Evolutionary conservation across 2,888 invertebrate species (phyloP), one percentile per base, ranked within the genome.

Genomic region (Troglohyphantes excavatus): DNA sequence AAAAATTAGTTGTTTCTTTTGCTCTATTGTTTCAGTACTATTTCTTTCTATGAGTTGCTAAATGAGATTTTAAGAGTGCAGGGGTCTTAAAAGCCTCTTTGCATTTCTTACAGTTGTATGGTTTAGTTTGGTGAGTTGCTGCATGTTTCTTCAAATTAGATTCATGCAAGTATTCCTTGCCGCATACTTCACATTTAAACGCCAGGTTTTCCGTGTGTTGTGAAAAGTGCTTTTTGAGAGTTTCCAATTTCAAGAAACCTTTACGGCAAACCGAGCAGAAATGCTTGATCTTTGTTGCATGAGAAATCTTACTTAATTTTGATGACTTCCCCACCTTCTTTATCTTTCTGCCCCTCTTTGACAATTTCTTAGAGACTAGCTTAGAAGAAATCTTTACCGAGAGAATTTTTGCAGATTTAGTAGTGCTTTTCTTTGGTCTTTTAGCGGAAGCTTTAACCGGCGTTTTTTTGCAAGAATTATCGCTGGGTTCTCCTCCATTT

Each of bases 241-340:
- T 11, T 9, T 61, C 81, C 19, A 89, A 63, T 23, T 75, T 67
- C 17, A 89, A 26, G 68, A 89, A 89, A 11, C 82, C 82, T 63
- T 89, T 89, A 17, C 76, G 59, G 46, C 88, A 89, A 23, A 76
- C n/a, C 3, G 75, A 67, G 29, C 88, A 89, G 67, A 43, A 59
- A 63, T 89, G 88, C 17, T 70, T 89, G 19, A 46, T 67, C 39
- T 46, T 82, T 17, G 9, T n/a, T 53, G 0, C 17, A 0, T 5
- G 13, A 53, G 53, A n/a, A 53, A 53, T 17, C 2, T 82, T 29
- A 53, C 39, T 53, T 53, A n/a, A 11, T 23, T 72, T 13, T 13
- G 43, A 3, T 7, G 29, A 2, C 33, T 75, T 6, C 7, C 17
- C n/a, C n/a, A n/a, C 29, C 26, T 19, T 27, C 27, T 27, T 33